These are phyloP conservation scores for Notamacropus eugenii DNA, from an alignment of 2,797 vertebrate species.

Conservation along the genomic window DNA sequence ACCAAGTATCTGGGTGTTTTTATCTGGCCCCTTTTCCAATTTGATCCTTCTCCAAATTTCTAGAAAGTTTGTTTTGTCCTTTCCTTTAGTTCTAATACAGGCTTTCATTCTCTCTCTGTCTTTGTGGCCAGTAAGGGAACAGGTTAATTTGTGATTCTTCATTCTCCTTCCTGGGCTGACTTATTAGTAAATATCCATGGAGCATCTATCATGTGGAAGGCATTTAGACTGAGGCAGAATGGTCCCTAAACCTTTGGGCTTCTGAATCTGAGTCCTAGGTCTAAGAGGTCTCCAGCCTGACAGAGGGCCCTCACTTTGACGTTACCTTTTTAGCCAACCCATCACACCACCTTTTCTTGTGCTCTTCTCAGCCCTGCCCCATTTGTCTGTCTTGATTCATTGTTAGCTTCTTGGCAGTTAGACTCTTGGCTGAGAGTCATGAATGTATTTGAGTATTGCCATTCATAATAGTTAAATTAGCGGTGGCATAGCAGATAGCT, in stretches of 20 bases:
- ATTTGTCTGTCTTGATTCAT: slow-evolving; percentile 23
- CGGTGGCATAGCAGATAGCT: neutral
- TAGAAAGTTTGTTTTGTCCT: slow-evolving; percentile 17
- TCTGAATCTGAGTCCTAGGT: slow-evolving; percentile 34
- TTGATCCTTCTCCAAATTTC: slow-evolving; percentile 4
- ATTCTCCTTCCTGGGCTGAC: slow-evolving; percentile 9
- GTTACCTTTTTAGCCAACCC: neutral
- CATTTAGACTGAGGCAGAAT: neutral
- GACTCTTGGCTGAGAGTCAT: slow-evolving; percentile 30
- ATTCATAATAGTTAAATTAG: neutral
- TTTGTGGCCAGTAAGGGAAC: neutral
- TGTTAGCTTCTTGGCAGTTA: slow-evolving; percentile 19
- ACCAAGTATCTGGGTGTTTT: slow-evolving; percentile 6
- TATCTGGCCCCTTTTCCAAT: neutral
- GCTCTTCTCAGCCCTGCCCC: neutral
- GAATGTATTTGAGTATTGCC: slow-evolving; percentile 5
- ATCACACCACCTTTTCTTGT: slow-evolving; percentile 18
- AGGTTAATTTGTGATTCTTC: neutral
- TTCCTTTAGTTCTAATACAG: neutral
- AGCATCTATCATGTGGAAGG: neutral
- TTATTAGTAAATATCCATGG: neutral
- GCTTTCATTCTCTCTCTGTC: slow-evolving; percentile 24
- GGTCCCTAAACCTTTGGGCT: slow-evolving; percentile 8
- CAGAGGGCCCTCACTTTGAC: neutral
- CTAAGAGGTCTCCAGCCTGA: slow-evolving; percentile 31